Base-by-base conservation (phyloP, 2,888 invertebrate species). In the Caenorhabditis sp. region DNA sequence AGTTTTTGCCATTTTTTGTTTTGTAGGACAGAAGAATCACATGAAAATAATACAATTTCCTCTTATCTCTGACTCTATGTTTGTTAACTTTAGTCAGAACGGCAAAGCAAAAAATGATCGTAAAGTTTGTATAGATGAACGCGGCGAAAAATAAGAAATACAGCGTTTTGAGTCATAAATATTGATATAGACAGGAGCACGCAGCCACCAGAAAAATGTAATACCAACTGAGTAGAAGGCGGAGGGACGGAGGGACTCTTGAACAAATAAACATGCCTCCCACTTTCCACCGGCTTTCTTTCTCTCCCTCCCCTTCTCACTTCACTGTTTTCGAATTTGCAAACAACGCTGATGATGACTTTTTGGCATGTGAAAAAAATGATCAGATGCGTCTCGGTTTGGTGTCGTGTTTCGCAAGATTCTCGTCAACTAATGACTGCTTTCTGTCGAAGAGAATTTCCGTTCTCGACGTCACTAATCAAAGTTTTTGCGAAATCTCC, bases 261-360 rank as follows among this genome's bases (percentile, higher is more conserved):
- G 76, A 67, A 76, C 76, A 76, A 76, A 76, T 76, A 76, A 76
- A 76, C 76, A 67, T 68, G 62, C 60, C 50, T 20, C 24, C 32
- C n/a, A n/a, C n/a, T n/a, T 22, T 60, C 60, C 35, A 1, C 35
- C 56, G 32, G 11, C 55, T 22, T 71, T 51, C 70, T 69, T n/a
- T n/a, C 71, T 65, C 55, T 61, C 60, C 65, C 51, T 55, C 60
- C 62, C 40, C 13, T 9, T 18, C 47, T 47, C 47, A 47, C 11
- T 47, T 20, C 47, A 47, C 47, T 47, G 47, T 47, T 47, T 47
- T 47, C 47, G 47, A 47, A 47, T 47, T 47, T 47, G 18, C 47
- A 47, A 47, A 47, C 47, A 47, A 47, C 18, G 18, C n/a, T n/a
- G n/a, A n/a, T n/a, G 47, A 32, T 32, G n/a, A 18, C n/a, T 18